phyloP scores from a whole-genome alignment of 1,140 invertebrate species.

The Sinonovacula constricta region DNA sequence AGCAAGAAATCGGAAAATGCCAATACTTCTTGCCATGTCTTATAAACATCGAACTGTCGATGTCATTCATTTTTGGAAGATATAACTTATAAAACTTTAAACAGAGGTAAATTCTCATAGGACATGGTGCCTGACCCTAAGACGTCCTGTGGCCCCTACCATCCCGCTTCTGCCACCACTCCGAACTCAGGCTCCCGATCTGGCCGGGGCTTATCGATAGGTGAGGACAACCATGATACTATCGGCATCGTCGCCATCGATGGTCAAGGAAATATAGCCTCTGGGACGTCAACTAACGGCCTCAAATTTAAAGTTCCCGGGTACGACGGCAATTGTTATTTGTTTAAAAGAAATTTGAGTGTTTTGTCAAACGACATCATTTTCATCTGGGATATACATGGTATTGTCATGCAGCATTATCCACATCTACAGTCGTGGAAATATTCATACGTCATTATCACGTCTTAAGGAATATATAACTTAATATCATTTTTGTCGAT shows the following conservation, averaged over 20 bases:
- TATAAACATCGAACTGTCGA: neutral
- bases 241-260: constrained; percentile 98
- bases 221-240: constrained; percentile 93
- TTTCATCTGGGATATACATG: too few relatives aligned
- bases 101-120: constrained; percentile 58
- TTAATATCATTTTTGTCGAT: too few relatives aligned
- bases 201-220: constrained; percentile 65
- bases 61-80: neutral
- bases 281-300: constrained; percentile 98
- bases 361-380: too few relatives aligned
- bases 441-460: too few relatives aligned
- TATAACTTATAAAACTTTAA: neutral
- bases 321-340: too few relatives aligned
- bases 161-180: constrained; percentile 66
- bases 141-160: constrained; percentile 93
- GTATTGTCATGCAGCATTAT: too few relatives aligned
- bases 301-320: constrained; percentile 96
- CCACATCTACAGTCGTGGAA: too few relatives aligned
- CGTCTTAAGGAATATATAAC: too few relatives aligned
- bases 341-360: too few relatives aligned
- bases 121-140: constrained; percentile 93
- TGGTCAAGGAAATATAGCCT: constrained; percentile 86
- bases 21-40: neutral
- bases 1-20: too few relatives aligned
- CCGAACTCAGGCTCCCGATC: constrained; percentile 6